Conservation (phyloP, 2,888 invertebrate genomes). For the Cheilosia vernalis region DNA sequence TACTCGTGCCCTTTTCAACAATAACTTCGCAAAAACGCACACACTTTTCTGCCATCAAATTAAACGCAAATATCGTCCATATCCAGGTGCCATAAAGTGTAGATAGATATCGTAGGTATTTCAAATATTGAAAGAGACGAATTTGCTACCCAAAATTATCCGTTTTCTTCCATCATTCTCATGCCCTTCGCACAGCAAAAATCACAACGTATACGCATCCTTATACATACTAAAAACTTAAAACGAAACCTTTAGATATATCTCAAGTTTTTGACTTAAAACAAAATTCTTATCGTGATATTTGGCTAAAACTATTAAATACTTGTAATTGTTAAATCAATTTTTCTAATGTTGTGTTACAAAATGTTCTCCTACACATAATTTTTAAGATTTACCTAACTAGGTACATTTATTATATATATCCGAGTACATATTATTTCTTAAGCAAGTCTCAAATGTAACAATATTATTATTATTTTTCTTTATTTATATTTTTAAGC, state of each 20-base stretch:
- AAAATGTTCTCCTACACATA: constrained; percentile 36
- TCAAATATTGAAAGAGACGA: constrained; percentile 61
- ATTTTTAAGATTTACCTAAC: constrained; percentile 32
- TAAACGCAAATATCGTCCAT: constrained; percentile 45
- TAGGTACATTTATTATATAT: background rate
- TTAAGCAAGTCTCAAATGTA: constrained; percentile 74
- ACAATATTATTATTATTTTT: constrained; percentile 67
- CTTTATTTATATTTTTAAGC: constrained; percentile 66
- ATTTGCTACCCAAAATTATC: constrained; percentile 37
- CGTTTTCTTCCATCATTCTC: background rate
- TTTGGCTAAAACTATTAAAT: constrained; percentile 41
- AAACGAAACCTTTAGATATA: constrained; percentile 45
- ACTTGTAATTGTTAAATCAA: constrained; percentile 21
- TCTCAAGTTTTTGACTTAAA: constrained; percentile 50
- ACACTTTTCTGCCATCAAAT: background rate
- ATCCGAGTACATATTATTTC: background rate
- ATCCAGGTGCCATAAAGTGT: constrained; percentile 75
- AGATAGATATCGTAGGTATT: constrained; percentile 73
- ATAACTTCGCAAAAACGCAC: background rate
- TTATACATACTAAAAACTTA: constrained; percentile 51
- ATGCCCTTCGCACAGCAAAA: constrained; percentile 38
- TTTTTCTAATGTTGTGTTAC: constrained; percentile 28
- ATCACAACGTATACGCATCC: constrained; percentile 74
- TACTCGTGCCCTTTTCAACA: constrained; percentile 6
- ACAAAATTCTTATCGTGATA: constrained; percentile 56